Evolutionary conservation across 2,888 invertebrate species (phyloP).

Genomic region (Mayetiola destructor): DNA sequence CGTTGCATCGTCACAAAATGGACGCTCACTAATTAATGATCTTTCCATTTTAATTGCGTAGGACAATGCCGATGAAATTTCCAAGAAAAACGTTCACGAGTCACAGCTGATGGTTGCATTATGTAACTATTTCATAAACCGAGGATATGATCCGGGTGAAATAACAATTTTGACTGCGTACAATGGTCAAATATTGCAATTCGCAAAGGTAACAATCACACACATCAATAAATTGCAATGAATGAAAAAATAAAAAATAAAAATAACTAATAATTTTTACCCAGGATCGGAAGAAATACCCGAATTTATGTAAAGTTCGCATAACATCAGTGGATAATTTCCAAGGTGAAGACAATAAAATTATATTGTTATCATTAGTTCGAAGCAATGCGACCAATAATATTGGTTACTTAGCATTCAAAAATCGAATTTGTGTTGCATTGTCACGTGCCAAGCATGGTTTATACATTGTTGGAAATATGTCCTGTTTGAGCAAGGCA

Average conservation of each 20-base stretch:
- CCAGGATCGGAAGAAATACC: conserved; percentile 24
- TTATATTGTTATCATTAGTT: conserved; percentile 64
- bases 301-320: conserved; percentile 35
- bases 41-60: conserved; percentile 27
- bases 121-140: conserved; percentile 45
- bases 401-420: conserved; percentile 54
- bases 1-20: neutral
- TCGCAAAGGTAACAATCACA: conserved; percentile 13
- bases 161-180: conserved; percentile 64
- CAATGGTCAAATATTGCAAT: conserved; percentile 47
- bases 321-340: conserved; percentile 62
- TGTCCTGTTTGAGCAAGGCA: conserved; percentile 40
- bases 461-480: conserved; percentile 62
- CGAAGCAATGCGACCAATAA: conserved; percentile 51
- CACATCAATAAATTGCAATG: neutral
- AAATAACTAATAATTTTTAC: neutral
- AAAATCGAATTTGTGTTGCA: conserved; percentile 63
- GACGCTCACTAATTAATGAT: neutral
- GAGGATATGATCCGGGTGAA: conserved; percentile 43
- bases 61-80: conserved; percentile 42
- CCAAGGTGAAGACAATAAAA: conserved; percentile 67
- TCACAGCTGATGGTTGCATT: conserved; percentile 46
- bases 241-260: too few relatives aligned
- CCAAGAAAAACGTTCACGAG: conserved; percentile 45
- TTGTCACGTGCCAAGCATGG: conserved; percentile 56